Conservation (phyloP, 2,888 invertebrate genomes). For the Tineola bisselliella region DNA sequence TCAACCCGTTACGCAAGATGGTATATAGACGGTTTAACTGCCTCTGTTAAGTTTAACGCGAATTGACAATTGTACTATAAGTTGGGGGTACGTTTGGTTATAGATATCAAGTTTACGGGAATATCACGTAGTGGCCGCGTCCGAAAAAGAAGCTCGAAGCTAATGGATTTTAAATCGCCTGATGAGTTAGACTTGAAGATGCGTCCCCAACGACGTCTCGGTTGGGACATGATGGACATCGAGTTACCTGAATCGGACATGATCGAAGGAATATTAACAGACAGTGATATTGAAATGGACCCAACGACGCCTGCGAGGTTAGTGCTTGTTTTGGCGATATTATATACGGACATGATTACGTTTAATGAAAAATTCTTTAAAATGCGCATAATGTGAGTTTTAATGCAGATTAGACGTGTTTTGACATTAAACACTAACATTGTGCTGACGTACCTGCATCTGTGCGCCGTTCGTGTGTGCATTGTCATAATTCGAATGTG, state of each 20-base stretch:
- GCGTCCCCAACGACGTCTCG: conserved; percentile 29
- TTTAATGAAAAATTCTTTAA: no score
- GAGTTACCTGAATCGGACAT: conserved; percentile 21
- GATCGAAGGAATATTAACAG: neutral
- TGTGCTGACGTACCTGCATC: no score
- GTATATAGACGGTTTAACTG: neutral
- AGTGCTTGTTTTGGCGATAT: no score
- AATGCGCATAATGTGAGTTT: no score
- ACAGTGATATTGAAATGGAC: neutral
- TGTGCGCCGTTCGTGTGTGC: no score
- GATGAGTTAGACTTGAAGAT: conserved; percentile 81
- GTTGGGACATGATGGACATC: conserved; percentile 40
- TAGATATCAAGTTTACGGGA: conserved; percentile 84
- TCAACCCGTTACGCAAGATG: neutral
- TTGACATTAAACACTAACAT: no score
- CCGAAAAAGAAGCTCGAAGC: conserved; percentile 92
- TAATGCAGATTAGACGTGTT: no score
- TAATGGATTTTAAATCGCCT: conserved; percentile 92
- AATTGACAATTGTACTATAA: neutral
- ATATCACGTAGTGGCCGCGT: conserved; percentile 90
- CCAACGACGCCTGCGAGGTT: neutral
- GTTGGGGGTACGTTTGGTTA: neutral
- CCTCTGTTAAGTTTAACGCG: neutral
- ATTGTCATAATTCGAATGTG: no score
- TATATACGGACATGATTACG: no score